These are phyloP conservation scores for Agonopterix subpropinquella DNA, from an alignment of 2,888 invertebrate species.

Conservation along the genomic window DNA sequence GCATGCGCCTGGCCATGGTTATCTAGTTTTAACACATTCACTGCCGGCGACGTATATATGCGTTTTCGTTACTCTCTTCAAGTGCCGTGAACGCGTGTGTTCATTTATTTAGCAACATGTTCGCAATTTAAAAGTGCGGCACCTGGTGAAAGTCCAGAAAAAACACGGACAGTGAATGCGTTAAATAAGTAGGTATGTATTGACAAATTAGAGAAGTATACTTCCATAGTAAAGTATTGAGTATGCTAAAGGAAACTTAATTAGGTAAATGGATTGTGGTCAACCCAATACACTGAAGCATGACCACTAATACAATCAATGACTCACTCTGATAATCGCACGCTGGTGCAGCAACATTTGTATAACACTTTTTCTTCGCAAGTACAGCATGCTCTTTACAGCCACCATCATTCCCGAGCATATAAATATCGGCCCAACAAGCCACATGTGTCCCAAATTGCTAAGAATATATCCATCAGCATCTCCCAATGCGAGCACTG, in stretches of 20 bases:
- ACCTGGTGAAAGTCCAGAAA: too few species aligned
- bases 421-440: conserved; percentile 80
- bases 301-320: not conserved
- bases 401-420: conserved; percentile 82
- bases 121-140: too few species aligned
- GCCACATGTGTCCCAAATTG: conserved; percentile 81
- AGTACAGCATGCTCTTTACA: conserved; percentile 79
- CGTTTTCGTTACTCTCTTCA: too few species aligned
- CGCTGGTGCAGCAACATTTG: conserved; percentile 79
- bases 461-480: conserved; percentile 76
- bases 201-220: too few species aligned
- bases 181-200: too few species aligned
- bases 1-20: too few species aligned
- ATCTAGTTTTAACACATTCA: too few species aligned
- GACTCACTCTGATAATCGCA: conserved; percentile 76
- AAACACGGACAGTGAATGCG: too few species aligned
- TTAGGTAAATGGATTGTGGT: not conserved
- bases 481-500: conserved; percentile 78
- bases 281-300: not conserved
- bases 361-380: conserved; percentile 79
- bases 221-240: too few species aligned
- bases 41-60: too few species aligned
- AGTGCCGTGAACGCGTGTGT: too few species aligned
- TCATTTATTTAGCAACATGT: too few species aligned
- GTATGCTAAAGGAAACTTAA: not conserved